Base-by-base conservation (phyloP, 2,888 invertebrate species). In the Nemapogon koenigi region DNA sequence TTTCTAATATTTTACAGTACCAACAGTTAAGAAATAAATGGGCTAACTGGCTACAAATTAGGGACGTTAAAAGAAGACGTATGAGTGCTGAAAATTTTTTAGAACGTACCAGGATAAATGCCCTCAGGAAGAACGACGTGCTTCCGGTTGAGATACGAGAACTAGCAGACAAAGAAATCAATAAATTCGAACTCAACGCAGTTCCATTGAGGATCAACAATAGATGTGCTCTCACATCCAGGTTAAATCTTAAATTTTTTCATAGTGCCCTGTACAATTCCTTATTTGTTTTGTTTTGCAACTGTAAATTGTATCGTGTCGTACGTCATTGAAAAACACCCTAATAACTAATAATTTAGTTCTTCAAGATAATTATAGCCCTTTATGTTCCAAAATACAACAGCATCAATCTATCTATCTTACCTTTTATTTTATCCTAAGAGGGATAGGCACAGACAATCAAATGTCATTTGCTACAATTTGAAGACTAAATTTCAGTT, bases 141-240 rank as follows among this genome's bases (percentile, higher is more conserved):
- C 69, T 98, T 30, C 98, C 98, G 0, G 50, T 75, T 13, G 94
- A 93, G 72, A 73, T 86, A 3, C 76, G 92, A 76, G 91, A 92
- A 62, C 59, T 89, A 4, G 95, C 92, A 3, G 84, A 86, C 50
- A 79, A 83, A 45, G 89, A 92, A 55, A 87, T 95, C 7, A 81
- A 82, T 11, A 87, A 86, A 33, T 84, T 94, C 48, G 95, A 94
- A 1, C 73, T 87, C 50, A 89, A 91, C 58, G 86, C 91, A 0
- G 81, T 81, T 10, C 66, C 85, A 18, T 61, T 84, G 29, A 82
- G 89, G 47, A 80, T 89, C 11, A 83, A 84, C 42, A 83, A 84
- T 35, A 85, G 97, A 54, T 99, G 98, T 69, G 88, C 87, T 18
- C 61, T 99, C 37, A 97, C 98, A 10, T 95, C 95, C 22, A 85